Evolutionary conservation across 2,113 vertebrate genomes (phyloP), one percentile per base, ranked within the genome.

Genomic region (Calypte anna): DNA sequence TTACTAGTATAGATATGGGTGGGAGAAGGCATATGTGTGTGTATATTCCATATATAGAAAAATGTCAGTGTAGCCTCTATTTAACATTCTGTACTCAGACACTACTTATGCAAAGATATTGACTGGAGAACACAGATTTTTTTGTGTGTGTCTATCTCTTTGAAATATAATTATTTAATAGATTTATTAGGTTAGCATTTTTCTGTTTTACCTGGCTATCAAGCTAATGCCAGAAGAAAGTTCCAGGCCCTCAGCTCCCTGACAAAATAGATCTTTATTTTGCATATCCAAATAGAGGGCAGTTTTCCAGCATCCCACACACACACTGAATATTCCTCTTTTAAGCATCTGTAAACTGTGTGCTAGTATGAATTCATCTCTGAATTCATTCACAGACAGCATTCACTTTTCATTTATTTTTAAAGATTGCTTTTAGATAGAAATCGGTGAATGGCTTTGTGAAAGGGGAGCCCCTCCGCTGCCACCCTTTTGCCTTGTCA

Each of bases 221-320:
- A 90, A 18, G 40, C 14, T 93, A 83, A 83, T 33, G 62, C 24
- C 66, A 91, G 78, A 93, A 75, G 76, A 96, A 93, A 86, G 23
- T 80, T 96, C 61, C 90, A 88, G 68, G 88, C 94, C 53, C 69
- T 90, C 68, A 50, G 40, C 36, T 68, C 73, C 40, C 79, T 86
- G 72, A 88, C 51, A 94, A 91, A 90, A 86, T 10, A 94, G 79
- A 91, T 59, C 48, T 90, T 93, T 75, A 70, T 91, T 96, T 78
- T 93, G 69, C 79, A 93, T 85, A 91, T 63, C 82, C 75, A 90
- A 90, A 88, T 38, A 94, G 13, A 83, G 46, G 90, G 82, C 75
- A 93, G 19, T 36, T 91, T 68, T 92, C 87, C 90, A 93, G 72
- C 61, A 93, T 90, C 66, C 36, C 83, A 12, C 81, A 68, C 54